These are phyloP conservation scores for Poeciliopsis retropinna DNA, from an alignment of 2,113 vertebrate species.

Conservation along the genomic window DNA sequence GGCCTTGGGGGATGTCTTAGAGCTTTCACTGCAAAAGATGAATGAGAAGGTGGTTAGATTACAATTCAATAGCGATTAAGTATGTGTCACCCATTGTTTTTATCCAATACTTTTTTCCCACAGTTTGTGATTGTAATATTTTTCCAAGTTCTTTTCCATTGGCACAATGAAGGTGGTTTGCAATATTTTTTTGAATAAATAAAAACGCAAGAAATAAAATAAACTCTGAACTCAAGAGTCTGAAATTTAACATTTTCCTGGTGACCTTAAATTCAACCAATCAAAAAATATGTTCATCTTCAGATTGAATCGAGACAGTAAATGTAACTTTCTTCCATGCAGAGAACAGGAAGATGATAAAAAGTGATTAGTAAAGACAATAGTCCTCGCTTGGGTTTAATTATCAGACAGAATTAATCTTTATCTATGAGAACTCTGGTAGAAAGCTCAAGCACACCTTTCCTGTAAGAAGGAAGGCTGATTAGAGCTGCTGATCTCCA, in stretches of 20 bases:
- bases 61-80: too few species aligned
- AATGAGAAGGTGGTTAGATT: neutral
- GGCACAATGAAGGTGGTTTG: neutral
- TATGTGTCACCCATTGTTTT: neutral
- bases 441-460: conserved; percentile 43
- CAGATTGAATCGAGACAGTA: neutral
- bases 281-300: neutral
- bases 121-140: neutral
- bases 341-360: neutral
- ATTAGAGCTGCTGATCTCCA: conserved; percentile 69
- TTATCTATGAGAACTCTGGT: neutral
- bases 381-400: neutral
- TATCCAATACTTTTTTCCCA: neutral
- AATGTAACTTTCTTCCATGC: neutral
- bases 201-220: too few species aligned
- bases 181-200: neutral
- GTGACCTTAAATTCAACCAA: neutral
- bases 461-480: conserved; percentile 60
- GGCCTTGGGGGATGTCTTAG: conserved; percentile 25
- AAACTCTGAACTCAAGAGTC: neutral
- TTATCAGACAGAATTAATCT: neutral
- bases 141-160: neutral
- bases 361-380: neutral
- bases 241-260: neutral
- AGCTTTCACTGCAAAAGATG: conserved; percentile 48